Evolutionary conservation across 1,140 invertebrate genomes (phyloP), one percentile per base, ranked within the genome.

Genomic region (Trissolcus basalis): DNA sequence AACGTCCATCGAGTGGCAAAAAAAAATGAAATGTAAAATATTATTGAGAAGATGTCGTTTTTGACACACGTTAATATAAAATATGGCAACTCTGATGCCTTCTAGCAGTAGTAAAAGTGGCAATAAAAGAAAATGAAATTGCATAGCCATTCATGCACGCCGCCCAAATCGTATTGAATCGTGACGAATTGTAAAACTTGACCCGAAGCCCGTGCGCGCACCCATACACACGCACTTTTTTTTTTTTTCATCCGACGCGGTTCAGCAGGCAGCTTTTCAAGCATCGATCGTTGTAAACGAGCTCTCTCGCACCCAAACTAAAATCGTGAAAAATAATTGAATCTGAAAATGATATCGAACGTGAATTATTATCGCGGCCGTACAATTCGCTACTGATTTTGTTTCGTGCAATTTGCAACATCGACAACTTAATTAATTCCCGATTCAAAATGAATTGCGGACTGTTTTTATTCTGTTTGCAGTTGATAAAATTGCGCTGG

Each of bases 181-280:
- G 59, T 64, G 68, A 64, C 59, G 68, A 71, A 63, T 71, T 63
- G 61, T 73, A 73, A 65, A 73, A 67, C 43, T 73, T 67, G 70
- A 73, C 48, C 50, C 44, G 70, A 48, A 67, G 55, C 44, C 15
- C 61, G 33, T 47, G 19, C 55, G 11, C 48, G 32, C 47, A 49
- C 47, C 50, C 54, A 53, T 19, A 43, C 68, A 12, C 39, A 15
- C 8, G 13, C 36, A 50, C 27, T 33, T 44, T 11, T 10, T 27
- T 7, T 47, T 73, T 73, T 73, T 61, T 65, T 56, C 55, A 60
- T 61, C 19, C 50, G 53, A 44, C 56, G 54, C 43, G 60, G 60
- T 54, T 59, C 54, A 65, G 54, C 59, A 67, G 61, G 44, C 50
- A 73, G 70, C 70, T 73, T 73, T 73, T 73, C 50, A 73, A 56